Conservation (phyloP, 2,888 invertebrate species). For the Tillus elongatus region DNA sequence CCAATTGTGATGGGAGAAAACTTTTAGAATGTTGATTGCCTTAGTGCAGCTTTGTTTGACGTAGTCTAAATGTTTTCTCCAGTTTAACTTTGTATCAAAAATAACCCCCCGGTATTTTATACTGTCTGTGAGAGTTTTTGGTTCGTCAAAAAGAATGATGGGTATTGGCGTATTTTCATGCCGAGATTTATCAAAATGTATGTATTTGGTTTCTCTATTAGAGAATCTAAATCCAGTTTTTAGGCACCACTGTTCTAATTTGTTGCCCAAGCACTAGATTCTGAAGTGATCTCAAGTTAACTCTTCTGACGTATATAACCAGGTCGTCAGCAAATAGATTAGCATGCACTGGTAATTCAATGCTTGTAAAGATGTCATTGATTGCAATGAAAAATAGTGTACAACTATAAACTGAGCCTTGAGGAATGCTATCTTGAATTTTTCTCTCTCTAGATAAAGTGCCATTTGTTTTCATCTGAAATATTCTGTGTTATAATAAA, state of each 20-base stretch:
- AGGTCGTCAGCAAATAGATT: slow-evolving; percentile 20
- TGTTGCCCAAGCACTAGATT: no score
- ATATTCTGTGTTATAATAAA: slow-evolving; percentile 9
- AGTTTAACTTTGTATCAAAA: no score
- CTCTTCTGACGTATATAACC: slow-evolving; percentile 11
- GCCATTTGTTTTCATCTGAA: slow-evolving; percentile 9
- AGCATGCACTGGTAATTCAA: slow-evolving; percentile 9
- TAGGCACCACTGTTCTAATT: no score
- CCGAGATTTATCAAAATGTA: no score
- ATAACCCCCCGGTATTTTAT: no score
- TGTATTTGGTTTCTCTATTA: background rate
- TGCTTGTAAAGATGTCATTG: slow-evolving; percentile 12
- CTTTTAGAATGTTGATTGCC: slow-evolving; percentile 14
- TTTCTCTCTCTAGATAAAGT: background rate
- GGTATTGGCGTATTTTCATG: no score
- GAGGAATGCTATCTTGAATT: slow-evolving; percentile 17
- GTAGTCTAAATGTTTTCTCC: background rate
- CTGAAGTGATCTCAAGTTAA: slow-evolving; percentile 12
- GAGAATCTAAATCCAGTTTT: background rate
- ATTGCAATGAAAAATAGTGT: slow-evolving; percentile 19
- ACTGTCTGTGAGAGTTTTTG: no score
- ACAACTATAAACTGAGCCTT: slow-evolving; percentile 17
- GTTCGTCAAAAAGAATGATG: no score
- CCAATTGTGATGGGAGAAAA: slow-evolving; percentile 11
- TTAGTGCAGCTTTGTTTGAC: slow-evolving; percentile 1